phyloP scores from a whole-genome alignment of 2,113 vertebrate species.

The Notiomystis cincta region DNA sequence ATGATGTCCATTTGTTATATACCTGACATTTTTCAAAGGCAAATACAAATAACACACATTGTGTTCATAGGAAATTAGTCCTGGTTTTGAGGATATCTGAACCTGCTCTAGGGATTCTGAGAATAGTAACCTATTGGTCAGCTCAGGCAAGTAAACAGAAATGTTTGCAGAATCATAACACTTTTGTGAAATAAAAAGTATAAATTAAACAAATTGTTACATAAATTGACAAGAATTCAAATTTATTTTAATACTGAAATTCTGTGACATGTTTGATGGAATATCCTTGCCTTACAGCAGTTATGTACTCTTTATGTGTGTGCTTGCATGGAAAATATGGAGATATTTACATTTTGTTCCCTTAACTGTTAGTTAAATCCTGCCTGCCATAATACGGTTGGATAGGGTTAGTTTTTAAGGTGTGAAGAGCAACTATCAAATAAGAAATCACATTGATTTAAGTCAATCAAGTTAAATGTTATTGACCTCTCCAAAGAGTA shows the following conservation, averaged over 20 bases:
- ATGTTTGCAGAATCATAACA: neutral
- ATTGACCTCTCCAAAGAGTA: neutral
- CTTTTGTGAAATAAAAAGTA: neutral
- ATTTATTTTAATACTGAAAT: neutral
- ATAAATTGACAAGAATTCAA: neutral
- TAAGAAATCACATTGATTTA: neutral
- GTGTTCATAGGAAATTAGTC: neutral
- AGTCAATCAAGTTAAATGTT: neutral
- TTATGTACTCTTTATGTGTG: neutral
- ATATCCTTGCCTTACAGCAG: neutral
- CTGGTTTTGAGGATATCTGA: neutral
- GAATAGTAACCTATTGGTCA: neutral
- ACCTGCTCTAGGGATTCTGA: neutral
- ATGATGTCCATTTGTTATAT: neutral
- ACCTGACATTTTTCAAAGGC: neutral
- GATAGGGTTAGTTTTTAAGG: neutral
- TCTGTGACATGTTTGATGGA: neutral
- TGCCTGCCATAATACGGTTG: neutral
- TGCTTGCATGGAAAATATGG: neutral
- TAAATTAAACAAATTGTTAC: neutral
- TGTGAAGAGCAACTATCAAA: neutral
- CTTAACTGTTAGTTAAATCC: neutral
- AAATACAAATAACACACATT: neutral
- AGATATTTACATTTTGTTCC: neutral
- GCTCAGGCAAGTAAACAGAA: neutral